These are phyloP conservation scores for Psylliodes chrysocephalus DNA, from an alignment of 2,888 invertebrate species.

Conservation along the genomic window DNA sequence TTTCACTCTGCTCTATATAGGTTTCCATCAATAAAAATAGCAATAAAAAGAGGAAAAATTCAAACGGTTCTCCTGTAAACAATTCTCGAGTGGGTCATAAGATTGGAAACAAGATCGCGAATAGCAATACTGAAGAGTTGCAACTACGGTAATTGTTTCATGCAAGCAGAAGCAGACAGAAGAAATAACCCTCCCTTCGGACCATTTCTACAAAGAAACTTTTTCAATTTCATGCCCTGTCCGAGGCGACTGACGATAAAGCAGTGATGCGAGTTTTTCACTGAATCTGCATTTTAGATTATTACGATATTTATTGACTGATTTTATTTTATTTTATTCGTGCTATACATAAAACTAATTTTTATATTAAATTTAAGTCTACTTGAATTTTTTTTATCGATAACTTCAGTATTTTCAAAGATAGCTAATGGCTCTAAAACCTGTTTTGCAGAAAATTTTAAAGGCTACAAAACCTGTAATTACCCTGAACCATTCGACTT, in stretches of 20 bases:
- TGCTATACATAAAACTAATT: too few species aligned
- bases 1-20: too few species aligned
- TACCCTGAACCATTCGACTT: too few species aligned
- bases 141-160: slow-evolving; percentile 31
- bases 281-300: slow-evolving; percentile 4
- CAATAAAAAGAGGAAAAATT: slow-evolving; percentile 12
- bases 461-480: too few species aligned
- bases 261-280: slow-evolving; percentile 41
- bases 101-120: slow-evolving; percentile 29
- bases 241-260: slow-evolving; percentile 59
- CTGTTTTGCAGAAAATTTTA: too few species aligned
- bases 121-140: slow-evolving; percentile 40
- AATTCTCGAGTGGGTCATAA: slow-evolving; percentile 47
- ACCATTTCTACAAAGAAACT: slow-evolving; percentile 54
- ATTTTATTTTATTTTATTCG: too few species aligned
- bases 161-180: slow-evolving; percentile 17
- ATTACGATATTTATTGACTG: background rate
- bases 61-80: slow-evolving; percentile 44
- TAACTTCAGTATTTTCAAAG: too few species aligned
- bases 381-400: too few species aligned
- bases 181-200: slow-evolving; percentile 21
- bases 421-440: too few species aligned
- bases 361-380: too few species aligned
- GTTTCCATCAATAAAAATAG: slow-evolving; percentile 20
- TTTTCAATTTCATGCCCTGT: slow-evolving; percentile 64